Evolutionary conservation across 2,797 vertebrate genomes (phyloP).

Genomic region (Heterohyrax brucei): DNA sequence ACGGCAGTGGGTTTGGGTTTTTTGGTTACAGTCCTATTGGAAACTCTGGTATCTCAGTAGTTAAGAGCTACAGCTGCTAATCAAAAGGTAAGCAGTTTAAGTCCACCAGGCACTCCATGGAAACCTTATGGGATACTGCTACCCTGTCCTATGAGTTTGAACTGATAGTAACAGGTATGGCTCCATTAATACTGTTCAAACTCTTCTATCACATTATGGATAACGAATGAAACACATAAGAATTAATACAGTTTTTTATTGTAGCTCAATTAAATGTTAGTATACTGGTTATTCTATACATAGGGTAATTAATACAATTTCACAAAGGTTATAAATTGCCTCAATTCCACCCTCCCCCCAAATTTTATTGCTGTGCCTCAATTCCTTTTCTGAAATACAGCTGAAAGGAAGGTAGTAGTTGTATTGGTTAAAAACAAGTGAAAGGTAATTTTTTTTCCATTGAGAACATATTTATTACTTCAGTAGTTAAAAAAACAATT

Average conservation of each 20-base stretch:
- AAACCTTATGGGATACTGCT: too few species aligned
- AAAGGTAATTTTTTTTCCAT: not conserved
- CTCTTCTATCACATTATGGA: not conserved
- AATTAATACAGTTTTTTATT: not conserved
- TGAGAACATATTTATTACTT: constrained; percentile 19
- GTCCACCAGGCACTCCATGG: too few species aligned
- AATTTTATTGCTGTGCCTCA: not conserved
- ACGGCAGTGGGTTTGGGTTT: too few species aligned
- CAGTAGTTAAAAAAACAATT: constrained; percentile 2
- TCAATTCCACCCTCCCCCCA: not conserved
- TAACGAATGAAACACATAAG: not conserved
- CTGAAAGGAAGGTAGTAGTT: not conserved
- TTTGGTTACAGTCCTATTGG: too few species aligned
- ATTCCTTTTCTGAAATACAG: constrained; percentile 40
- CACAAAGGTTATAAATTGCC: not conserved
- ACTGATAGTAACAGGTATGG: not conserved
- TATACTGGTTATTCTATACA: constrained; percentile 33
- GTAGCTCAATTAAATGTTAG: not conserved
- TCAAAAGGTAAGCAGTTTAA: too few species aligned
- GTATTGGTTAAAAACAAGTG: not conserved
- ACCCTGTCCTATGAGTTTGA: too few species aligned
- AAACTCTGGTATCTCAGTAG: too few species aligned
- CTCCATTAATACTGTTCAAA: constrained; percentile 24
- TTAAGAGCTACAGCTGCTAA: too few species aligned
- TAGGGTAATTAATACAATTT: constrained; percentile 24